A percentile compares a stretch with the other conserved stretches of the same genome.
These are phyloP conservation scores for Rhinogobio ventralis DNA, from an alignment of 2,797 vertebrate species.

Conservation along the genomic window DNA sequence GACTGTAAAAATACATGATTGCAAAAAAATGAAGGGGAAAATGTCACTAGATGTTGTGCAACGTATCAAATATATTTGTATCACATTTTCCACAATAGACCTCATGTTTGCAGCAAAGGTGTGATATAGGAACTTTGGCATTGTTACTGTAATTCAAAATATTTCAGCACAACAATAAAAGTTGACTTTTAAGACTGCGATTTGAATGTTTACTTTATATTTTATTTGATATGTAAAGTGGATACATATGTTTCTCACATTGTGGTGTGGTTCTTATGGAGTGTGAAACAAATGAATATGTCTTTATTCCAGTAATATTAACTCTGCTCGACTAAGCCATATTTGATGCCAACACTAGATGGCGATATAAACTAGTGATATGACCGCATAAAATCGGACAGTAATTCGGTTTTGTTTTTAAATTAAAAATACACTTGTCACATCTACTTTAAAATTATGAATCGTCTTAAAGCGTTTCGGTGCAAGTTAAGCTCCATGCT, in stretches of 20 bases:
- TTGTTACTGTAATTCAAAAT: slow-evolving; percentile 9
- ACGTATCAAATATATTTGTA: slow-evolving; percentile 30
- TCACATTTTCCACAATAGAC: slow-evolving; percentile 10
- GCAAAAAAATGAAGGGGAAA: not conserved
- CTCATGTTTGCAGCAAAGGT: slow-evolving; percentile 17
- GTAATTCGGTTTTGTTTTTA: not conserved
- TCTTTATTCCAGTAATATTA: not conserved
- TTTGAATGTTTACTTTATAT: not conserved
- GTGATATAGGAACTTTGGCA: not conserved
- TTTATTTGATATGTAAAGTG: not conserved
- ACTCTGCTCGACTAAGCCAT: not conserved
- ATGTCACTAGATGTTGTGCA: not conserved
- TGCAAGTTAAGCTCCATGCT: not conserved
- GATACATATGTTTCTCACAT: not conserved
- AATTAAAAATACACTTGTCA: not conserved
- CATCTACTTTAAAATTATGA: not conserved
- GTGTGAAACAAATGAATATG: not conserved
- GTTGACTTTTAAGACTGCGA: not conserved
- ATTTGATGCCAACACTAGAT: not conserved
- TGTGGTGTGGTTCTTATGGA: not conserved
- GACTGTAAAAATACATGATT: slow-evolving; percentile 17
- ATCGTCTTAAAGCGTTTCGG: not conserved
- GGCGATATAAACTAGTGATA: not conserved
- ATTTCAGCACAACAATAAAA: slow-evolving; percentile 26
- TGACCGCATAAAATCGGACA: not conserved